Evolutionary conservation across 2,797 vertebrate species (phyloP), one percentile per base, ranked within the genome.

Genomic region (Enteromius unitaeniatus): DNA sequence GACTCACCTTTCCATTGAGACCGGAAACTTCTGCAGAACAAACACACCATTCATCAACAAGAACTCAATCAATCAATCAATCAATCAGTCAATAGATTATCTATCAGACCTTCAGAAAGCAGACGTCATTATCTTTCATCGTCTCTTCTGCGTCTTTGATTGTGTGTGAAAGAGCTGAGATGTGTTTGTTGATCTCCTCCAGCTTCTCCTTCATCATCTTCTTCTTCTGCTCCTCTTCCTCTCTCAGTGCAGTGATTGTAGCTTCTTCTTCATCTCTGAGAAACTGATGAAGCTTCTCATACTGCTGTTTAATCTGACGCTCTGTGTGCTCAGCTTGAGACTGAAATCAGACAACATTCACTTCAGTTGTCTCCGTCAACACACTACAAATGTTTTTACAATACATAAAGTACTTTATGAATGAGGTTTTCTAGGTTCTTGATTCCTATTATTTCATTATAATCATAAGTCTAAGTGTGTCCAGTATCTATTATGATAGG

Each of bases 201-300:
- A 28, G 28, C 28, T 28, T 28, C 28, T 28, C 28, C 28, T 28
- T 28, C 28, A 28, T 28, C 28, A 28, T 28, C 28, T 28, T 28
- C 28, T 28, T 28, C 28, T 28, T 28, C 28, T 28, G 28, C 28
- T 28, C 28, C 28, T 28, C 28, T 28, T 28, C 28, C 28, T 28
- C 28, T 28, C 28, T 28, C 28, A 28, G 28, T 28, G 28, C 28
- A 28, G 28, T 28, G 28, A 28, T 28, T 28, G 28, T 1, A 28
- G 28, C 28, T 28, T 28, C 28, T 28, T 28, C 28, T 28, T 28
- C 28, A 28, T 28, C 28, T 28, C 28, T 28, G 28, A 28, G 55
- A 60, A 23, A 60, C n/a, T 26, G 55, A 60, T 60, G n/a, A 60
- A 60, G n/a, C n/a, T 60, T 60, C 55, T 60, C n/a, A 60, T 26